phyloP scores from a whole-genome alignment of 1,140 invertebrate species.

The Eulimnadia texana region DNA sequence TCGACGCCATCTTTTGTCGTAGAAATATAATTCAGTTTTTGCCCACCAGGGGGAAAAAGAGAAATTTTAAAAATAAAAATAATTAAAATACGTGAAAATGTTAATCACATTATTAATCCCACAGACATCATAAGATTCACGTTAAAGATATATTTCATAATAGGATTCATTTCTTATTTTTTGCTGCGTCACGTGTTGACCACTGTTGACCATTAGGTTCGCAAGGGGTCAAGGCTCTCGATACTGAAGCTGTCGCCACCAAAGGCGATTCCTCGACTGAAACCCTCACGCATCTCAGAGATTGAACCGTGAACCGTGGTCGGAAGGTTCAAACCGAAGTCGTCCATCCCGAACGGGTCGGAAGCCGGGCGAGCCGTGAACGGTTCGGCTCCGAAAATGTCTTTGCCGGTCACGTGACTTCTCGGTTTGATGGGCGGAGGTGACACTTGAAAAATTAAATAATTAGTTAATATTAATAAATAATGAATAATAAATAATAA shows the following conservation, averaged over 20 bases:
- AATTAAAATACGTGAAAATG: too few relatives aligned
- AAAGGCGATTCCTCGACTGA: slow-evolving; percentile 60
- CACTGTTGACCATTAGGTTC: slow-evolving; percentile 21
- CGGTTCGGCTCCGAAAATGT: slow-evolving; percentile 50
- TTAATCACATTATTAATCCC: too few relatives aligned
- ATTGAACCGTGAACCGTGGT: neutral
- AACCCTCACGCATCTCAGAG: slow-evolving; percentile 50
- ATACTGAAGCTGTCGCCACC: slow-evolving; percentile 72
- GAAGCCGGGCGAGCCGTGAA: slow-evolving; percentile 32
- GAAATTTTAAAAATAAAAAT: too few relatives aligned
- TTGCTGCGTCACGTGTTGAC: too few relatives aligned
- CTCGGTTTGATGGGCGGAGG: slow-evolving; percentile 47
- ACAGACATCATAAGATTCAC: too few relatives aligned
- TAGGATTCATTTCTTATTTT: too few relatives aligned
- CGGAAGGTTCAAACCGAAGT: slow-evolving; percentile 35
- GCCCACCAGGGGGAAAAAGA: too few relatives aligned
- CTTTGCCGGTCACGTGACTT: slow-evolving; percentile 31
- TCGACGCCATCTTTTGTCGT: too few relatives aligned
- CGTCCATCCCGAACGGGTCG: slow-evolving; percentile 65
- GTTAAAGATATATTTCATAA: too few relatives aligned
- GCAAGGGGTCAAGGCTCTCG: slow-evolving; percentile 63
- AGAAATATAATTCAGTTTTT: too few relatives aligned
- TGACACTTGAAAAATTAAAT: slow-evolving; percentile 37
- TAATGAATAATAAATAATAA: too few relatives aligned
- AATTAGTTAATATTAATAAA: neutral